Base-by-base conservation (phyloP, 1,140 invertebrate species). In the Callitettix versicolor region DNA sequence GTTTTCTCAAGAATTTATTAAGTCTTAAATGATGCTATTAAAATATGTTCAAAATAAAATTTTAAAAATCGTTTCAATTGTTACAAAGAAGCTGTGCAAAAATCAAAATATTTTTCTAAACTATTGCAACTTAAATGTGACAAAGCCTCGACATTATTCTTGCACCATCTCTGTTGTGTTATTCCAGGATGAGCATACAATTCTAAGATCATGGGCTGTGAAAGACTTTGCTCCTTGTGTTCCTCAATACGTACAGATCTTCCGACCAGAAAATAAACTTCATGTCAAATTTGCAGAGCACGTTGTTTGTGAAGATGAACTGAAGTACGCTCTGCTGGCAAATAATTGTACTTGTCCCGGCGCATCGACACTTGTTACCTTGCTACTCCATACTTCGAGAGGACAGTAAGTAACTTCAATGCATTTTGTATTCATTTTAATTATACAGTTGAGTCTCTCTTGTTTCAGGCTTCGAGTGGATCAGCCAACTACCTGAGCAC, bases 321-420 rank as follows among this genome's bases (percentile, higher is more conserved):
- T 98, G 71, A 98, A 97, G 71, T 98, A 97, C 69, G 94, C 94
- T 1, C 75, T 98, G 33, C 73, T 98, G 53, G 93, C 95, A 20
- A 98, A 98, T 73, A 98, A 98, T 71, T 97, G 94, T 74, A 88
- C 95, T 51, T 97, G 91, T 75, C 95, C 95, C 0, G 95, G 94
- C 12, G 90, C 92, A 14, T 98, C 94, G 0, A 98, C 95, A 0
- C 76, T 98, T 21, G 92, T 98, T 46, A 98, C 95, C 0, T 76
- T 98, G 0, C 73, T 98, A 15, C 76, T 98, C 24, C 95, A 98
- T 68, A 98, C 95, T 1, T 97, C 93, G 36, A 77, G 92, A 53
- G 95, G 94, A 73, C 89, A 95, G 94, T 95, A 74, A 86, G 90
- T n/a, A n/a, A n/a, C n/a, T n/a, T n/a, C n/a, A n/a, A n/a, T n/a